Percentiles rank a stretch among this genome's conserved stretches.
Evolutionary conservation across 64 coral and sea anemone species (phyloP).

Genomic region (Porites australiensis): DNA sequence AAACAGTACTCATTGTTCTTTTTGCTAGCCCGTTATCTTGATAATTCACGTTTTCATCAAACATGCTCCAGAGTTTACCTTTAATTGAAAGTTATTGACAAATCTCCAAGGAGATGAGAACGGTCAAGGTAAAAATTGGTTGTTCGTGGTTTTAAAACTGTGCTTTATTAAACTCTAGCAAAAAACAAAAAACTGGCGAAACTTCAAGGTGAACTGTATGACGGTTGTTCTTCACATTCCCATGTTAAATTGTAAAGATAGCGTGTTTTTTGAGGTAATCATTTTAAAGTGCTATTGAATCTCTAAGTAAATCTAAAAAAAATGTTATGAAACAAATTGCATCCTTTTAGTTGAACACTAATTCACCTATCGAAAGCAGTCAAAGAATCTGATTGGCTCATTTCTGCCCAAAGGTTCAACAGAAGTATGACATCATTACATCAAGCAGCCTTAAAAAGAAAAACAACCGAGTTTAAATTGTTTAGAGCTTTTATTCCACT

Average conservation of each 20-base stretch:
- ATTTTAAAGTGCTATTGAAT: not conserved
- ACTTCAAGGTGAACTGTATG: not conserved
- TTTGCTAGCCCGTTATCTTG: conserved; percentile 39
- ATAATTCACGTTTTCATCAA: not conserved
- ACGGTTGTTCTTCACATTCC: not conserved
- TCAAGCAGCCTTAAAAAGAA: not conserved
- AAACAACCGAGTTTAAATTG: not conserved
- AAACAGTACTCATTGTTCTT: conserved; percentile 54
- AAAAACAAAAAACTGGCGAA: not conserved
- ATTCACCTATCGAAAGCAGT: not conserved
- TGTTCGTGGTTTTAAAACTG: not conserved
- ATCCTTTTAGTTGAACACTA: not conserved
- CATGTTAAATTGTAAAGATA: not conserved
- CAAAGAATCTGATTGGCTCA: not conserved
- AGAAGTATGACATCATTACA: too few relatives aligned
- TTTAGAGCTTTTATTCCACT: too few relatives aligned
- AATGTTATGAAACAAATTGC: conserved; percentile 15
- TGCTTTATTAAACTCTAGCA: not conserved
- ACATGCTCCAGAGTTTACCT: not conserved
- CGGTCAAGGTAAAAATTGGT: not conserved
- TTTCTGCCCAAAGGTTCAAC: not conserved
- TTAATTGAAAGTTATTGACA: not conserved
- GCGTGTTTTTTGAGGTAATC: not conserved
- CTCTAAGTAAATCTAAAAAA: not conserved
- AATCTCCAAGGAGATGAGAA: not conserved